phyloP scores from a whole-genome alignment of 92 coral and sea anemone genomes.

The Pocillopora grandis region DNA sequence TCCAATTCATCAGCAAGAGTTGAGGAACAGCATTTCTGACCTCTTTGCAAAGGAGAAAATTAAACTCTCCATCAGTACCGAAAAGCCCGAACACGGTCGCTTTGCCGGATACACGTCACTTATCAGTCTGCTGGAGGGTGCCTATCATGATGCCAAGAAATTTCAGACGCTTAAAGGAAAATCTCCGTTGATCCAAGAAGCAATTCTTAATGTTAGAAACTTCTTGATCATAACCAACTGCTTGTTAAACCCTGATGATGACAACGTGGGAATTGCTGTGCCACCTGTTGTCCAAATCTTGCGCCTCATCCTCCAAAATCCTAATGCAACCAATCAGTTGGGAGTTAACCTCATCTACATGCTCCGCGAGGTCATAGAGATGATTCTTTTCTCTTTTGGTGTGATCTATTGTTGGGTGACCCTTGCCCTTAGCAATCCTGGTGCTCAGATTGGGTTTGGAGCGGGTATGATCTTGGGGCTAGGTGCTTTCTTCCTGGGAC shows the following conservation, averaged over 20 bases:
- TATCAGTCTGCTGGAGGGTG: conserved; percentile 42
- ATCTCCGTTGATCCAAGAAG: conserved; percentile 32
- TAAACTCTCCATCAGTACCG: conserved; percentile 9
- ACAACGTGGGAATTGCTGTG: conserved; percentile 50
- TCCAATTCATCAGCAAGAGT: conserved; percentile 42
- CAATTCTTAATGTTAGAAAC: conserved; percentile 70
- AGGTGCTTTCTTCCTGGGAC: conserved; percentile 26
- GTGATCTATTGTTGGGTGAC: conserved; percentile 76
- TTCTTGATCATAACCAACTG: conserved; percentile 74
- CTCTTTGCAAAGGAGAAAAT: conserved; percentile 45
- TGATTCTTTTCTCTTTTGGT: conserved; percentile 77
- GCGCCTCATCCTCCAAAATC: conserved; percentile 33
- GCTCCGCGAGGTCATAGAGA: conserved; percentile 52
- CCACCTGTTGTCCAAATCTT: conserved; percentile 42
- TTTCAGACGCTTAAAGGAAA: conserved; percentile 2
- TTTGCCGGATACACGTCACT: conserved; percentile 56
- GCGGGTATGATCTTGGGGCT: conserved; percentile 59
- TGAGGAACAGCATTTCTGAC: conserved; percentile 33
- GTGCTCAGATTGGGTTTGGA: conserved; percentile 68
- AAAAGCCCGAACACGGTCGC: conserved; percentile 14
- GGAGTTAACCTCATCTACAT: conserved; percentile 26
- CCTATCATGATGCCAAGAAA: conserved; percentile 36
- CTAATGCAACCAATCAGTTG: not conserved
- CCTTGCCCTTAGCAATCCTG: conserved; percentile 58
- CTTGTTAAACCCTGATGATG: conserved; percentile 65